These are phyloP conservation scores for Fringilla coelebs DNA, from an alignment of 2,797 vertebrate genomes.

Conservation along the genomic window DNA sequence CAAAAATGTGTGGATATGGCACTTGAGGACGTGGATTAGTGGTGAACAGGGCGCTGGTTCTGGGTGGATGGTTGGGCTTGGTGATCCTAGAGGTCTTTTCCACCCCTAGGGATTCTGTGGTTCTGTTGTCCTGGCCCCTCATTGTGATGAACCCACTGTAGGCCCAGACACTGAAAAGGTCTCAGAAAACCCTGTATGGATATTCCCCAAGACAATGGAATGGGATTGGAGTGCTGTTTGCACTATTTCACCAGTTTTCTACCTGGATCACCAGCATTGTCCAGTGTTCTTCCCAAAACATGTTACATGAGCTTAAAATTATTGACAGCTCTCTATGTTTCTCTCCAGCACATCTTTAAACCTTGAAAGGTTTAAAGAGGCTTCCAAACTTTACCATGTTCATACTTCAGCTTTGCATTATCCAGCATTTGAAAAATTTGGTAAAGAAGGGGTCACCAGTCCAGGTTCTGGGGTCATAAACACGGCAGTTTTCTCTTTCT, in stretches of 20 bases:
- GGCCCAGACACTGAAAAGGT: background rate
- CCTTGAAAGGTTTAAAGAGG: background rate
- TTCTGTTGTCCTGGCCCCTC: background rate
- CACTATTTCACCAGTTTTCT: background rate
- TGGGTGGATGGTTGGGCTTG: too few species aligned
- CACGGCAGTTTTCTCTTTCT: background rate
- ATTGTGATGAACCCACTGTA: rapidly evolving
- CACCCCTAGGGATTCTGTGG: rapidly evolving
- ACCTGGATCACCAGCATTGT: too few species aligned
- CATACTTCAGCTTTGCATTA: background rate
- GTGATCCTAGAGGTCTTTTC: background rate
- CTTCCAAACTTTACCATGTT: background rate
- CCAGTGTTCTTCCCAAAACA: rapidly evolving
- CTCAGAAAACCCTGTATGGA: background rate
- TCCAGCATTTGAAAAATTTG: background rate
- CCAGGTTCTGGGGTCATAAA: background rate
- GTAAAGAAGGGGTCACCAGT: background rate
- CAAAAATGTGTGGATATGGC: background rate
- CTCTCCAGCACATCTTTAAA: background rate
- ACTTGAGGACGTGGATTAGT: background rate
- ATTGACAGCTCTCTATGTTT: background rate
- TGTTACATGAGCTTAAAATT: background rate
- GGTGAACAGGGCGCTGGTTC: background rate
- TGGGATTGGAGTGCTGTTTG: background rate
- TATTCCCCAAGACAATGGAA: background rate